Evolutionary conservation across 2,797 vertebrate genomes (phyloP).

Genomic region (Sebastiscus tertius): DNA sequence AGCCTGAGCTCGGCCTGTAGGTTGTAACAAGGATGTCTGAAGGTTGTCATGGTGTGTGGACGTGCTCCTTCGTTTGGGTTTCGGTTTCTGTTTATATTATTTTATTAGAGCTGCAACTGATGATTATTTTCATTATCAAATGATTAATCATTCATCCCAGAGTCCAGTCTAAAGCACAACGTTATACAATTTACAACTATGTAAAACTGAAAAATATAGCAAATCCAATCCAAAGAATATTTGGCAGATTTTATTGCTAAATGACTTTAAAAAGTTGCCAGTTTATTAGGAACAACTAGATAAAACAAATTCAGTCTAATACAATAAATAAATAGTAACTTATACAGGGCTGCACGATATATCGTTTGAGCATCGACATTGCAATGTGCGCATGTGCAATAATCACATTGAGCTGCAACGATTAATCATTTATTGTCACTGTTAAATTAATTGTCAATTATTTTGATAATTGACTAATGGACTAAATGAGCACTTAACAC

Average conservation of each 20-base stretch:
- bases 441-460: too few relatives aligned
- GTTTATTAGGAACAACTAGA: neutral
- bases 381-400: too few relatives aligned
- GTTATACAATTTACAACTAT: neutral
- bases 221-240: neutral
- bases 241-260: neutral
- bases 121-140: neutral
- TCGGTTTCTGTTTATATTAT: neutral
- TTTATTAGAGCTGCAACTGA: neutral
- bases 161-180: neutral
- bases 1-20: constrained; percentile 30
- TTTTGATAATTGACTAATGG: too few relatives aligned
- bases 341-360: neutral
- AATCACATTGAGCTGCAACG: too few relatives aligned
- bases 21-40: constrained; percentile 46
- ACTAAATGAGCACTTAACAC: too few relatives aligned
- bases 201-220: neutral
- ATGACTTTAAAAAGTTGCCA: neutral
- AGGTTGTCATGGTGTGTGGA: constrained; percentile 33
- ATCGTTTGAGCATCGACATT: too few relatives aligned
- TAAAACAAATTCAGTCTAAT: neutral
- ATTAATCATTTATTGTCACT: too few relatives aligned
- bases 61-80: neutral
- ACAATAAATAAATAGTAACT: neutral
- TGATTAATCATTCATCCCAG: neutral